Evolutionary conservation across 2,888 invertebrate genomes (phyloP).

Genomic region (Hofmannophila pseudospretella): DNA sequence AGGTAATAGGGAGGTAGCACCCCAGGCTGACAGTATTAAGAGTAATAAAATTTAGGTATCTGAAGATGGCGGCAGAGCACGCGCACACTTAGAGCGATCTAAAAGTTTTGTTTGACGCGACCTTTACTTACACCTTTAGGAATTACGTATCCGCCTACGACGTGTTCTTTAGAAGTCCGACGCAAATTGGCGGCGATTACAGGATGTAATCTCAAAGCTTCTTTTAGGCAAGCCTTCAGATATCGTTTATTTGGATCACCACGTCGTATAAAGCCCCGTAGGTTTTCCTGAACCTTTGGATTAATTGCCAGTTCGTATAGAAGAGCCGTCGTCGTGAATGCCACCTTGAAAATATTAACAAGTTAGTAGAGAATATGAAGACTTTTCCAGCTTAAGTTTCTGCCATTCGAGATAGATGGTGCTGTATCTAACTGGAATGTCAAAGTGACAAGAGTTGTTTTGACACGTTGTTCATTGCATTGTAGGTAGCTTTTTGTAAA

Average conservation of each 20-base stretch:
- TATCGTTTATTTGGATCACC: constrained; percentile 50
- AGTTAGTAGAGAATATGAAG: background rate
- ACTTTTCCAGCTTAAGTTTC: too few relatives aligned
- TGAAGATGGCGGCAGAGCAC: too few relatives aligned
- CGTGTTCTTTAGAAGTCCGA: constrained; percentile 52
- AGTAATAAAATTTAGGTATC: too few relatives aligned
- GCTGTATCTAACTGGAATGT: too few relatives aligned
- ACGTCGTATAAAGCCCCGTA: constrained; percentile 49
- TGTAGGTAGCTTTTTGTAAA: too few relatives aligned
- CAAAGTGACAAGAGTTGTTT: too few relatives aligned
- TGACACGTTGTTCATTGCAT: too few relatives aligned
- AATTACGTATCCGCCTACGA: constrained; percentile 57
- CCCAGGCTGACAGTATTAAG: too few relatives aligned
- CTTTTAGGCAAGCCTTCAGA: constrained; percentile 81
- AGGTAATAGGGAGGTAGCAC: too few relatives aligned
- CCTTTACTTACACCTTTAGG: constrained; percentile 60
- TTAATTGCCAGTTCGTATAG: constrained; percentile 77
- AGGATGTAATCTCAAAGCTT: constrained; percentile 69
- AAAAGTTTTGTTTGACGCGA: too few relatives aligned
- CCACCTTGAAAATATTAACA: constrained; percentile 43
- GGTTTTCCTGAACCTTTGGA: constrained; percentile 70
- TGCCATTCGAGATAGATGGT: too few relatives aligned
- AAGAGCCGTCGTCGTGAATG: constrained; percentile 50
- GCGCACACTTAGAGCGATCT: too few relatives aligned
- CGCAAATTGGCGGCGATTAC: constrained; percentile 55